Evolutionary conservation across 1,140 invertebrate species (phyloP), one percentile per base, ranked within the genome.

Genomic region (Drosophila melanica): DNA sequence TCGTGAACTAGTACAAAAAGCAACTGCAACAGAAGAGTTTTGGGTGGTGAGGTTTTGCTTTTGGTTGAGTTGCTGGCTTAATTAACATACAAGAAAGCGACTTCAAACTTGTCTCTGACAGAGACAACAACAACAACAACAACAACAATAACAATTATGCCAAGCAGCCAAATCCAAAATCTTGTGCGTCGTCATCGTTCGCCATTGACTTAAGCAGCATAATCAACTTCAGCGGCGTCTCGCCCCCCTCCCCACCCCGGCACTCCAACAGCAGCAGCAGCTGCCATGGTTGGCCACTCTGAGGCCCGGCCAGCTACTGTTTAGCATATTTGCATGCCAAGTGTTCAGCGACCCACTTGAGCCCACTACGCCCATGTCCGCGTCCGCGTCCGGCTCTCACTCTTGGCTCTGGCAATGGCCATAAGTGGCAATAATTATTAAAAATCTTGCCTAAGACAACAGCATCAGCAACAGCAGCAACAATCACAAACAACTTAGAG

Each of bases 371-470:
- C 70, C 70, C 70, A 73, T 73, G 70, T 73, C 70, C 70, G 70
- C 70, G 65, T 73, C 67, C 51, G 12, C 44, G 51, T 57, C 54
- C 14, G 12, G 10, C 57, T 27, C 48, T 37, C 35, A 12, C 50
- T 51, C 30, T 30, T 42, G 10, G 27, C 42, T 45, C 33, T 75
- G 68, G 59, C 68, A 66, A 65, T 65, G 73, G 73, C 60, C 84
- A 80, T 90, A 90, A 90, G 89, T 90, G 89, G 89, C 81, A 90
- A 90, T 90, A 90, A 90, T 90, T 90, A 90, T 90, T 90, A 79
- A 87, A 90, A 90, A 90, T 90, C 89, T 90, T 85, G 57, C 77
- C 89, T 73, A 81, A 90, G 87, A 90, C 75, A 89, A 84, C 77
- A 90, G 67, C 63, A 73, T 47, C 65, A 79, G 75, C 66, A 79